Evolutionary conservation across 2,113 vertebrate species (phyloP), one percentile per base, ranked within the genome.

Genomic region (Microtus richardsoni): DNA sequence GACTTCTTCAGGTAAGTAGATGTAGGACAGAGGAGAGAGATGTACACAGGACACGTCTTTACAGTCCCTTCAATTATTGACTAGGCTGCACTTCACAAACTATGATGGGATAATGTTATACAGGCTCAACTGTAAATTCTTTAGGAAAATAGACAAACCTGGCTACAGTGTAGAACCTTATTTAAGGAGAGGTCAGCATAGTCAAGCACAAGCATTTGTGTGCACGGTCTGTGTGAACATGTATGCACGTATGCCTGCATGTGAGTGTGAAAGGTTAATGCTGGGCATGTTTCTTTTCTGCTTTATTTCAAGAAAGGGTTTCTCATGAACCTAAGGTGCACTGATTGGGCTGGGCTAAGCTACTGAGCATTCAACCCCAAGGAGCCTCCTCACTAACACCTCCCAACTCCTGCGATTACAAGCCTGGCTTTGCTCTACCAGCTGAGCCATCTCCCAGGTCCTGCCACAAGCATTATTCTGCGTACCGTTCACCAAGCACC

Each of bases 51-150:
- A 11, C 36, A n/a, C 33, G 5, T 58, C 7, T 21, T 80, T 24
- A 58, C 12, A 7, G 6, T 82, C 33, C 49, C 79, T 39, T 26
- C 0, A 19, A 1, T 17, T 54, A 17, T 7, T 2, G 0, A 21
- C 21, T 1, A 13, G 78, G 10, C 49, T 14, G 4, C 78, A n/a
- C 52, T 33, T 24, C 36, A n/a, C 22, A 21, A 80, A 19, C 49
- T 79, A 22, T 5, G 17, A 22, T 6, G 49, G 1, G 26, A 47
- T 11, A 58, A n/a, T 5, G 7, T 24, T 58, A 10, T 24, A 58
- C 12, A 58, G 78, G 21, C 33, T n/a, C 52, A 39, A 16, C 36
- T 26, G 24, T 41, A 74, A 24, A 41, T 41, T 12, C n/a, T 39
- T 39, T 22, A 9, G 19, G 70, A 21, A 71, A 71, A 39, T 10